Base-by-base conservation (phyloP, 2,113 vertebrate genomes). In the Rhinoptilus africanus region DNA sequence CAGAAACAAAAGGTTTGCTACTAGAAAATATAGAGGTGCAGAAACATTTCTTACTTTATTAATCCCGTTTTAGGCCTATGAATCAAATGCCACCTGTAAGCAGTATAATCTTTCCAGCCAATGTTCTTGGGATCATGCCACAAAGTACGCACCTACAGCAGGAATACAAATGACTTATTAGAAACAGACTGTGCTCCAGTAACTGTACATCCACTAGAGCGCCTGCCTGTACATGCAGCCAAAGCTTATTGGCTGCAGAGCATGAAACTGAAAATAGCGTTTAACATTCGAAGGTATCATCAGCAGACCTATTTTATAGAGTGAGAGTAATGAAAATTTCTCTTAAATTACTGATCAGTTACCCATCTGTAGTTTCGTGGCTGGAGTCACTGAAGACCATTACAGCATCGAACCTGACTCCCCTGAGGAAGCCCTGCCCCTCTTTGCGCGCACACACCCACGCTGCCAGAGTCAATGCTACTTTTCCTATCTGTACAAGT, bases 101-200 rank as follows among this genome's bases (percentile, higher is more conserved):
- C 99, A 2, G 99, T 99, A 91, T 99, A 99, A 97, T 99, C 99
- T 87, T 99, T 99, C 99, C 99, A 99, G 62, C 99, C 99, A 30
- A 99, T 98, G 85, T 99, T 99, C 96, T 99, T 99, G 85, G 99
- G 99, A 97, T 99, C 99, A 1, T 99, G 99, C 99, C 99, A 99
- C 72, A 99, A 91, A 4, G 99, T 99, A 16, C 98, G 99, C 30
- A 99, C 99, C 99, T 99, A 89, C 9, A 62, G 68, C 4, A 93
- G 68, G 66, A 92, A 93, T 43, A 93, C 17, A 95, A 95, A 92
- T 5, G 13, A 6, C 21, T 30, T 62, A 63, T 95, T 71, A 92
- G 71, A 88, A 95, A 85, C 37, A 84, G 41, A 37, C 14, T 0
- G 0, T 50, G 16, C 47, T 62, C 14, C 28, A 47, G 48, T 6